Base-by-base conservation (phyloP, 2,113 vertebrate genomes). In the Saiga tatarica region DNA sequence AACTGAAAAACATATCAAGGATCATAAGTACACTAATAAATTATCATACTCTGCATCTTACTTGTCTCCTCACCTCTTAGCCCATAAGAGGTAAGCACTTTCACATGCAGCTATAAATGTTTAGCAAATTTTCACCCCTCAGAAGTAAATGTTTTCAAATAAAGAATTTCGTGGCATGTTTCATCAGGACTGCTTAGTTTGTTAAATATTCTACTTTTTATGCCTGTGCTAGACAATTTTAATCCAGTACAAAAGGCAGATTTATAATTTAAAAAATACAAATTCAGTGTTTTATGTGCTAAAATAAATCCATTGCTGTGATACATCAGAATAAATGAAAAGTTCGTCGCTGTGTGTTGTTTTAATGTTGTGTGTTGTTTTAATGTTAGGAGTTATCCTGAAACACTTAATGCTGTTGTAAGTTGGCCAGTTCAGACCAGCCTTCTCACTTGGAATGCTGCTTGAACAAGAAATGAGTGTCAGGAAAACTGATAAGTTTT, bases 101-200 rank as follows among this genome's bases (percentile, higher is more conserved):
- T 74, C 71, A 71, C 28, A 71, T 25, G 59, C 25, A 11, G 13
- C 79, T 78, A 57, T 42, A 42, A 39, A 87, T 86, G 7, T 90
- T 42, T 13, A 15, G 21, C 79, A 59, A 59, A n/a, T 95, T 59
- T 59, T 59, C 42, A 52, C 19, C n/a, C 45, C 4, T 95, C 21
- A 59, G 50, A 92, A 89, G 16, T 95, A n/a, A 89, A 64, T 89
- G 15, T 17, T 67, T 89, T 92, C 57, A 92, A 94, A 92, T 28
- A 67, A 57, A 57, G 9, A 25, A 89, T 42, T 89, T 52, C 14
- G 25, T 86, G 26, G 79, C n/a, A 59, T 78, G 62, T 71, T 87
- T 84, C 33, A 28, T 50, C 13, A 84, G n/a, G 23, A 33, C 12
- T 67, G 2, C 55, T 89, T 33, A 50, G 15, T 64, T 67, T 67